Evolutionary conservation across 2,113 vertebrate species (phyloP).

Genomic region (Macaca nemestrina): DNA sequence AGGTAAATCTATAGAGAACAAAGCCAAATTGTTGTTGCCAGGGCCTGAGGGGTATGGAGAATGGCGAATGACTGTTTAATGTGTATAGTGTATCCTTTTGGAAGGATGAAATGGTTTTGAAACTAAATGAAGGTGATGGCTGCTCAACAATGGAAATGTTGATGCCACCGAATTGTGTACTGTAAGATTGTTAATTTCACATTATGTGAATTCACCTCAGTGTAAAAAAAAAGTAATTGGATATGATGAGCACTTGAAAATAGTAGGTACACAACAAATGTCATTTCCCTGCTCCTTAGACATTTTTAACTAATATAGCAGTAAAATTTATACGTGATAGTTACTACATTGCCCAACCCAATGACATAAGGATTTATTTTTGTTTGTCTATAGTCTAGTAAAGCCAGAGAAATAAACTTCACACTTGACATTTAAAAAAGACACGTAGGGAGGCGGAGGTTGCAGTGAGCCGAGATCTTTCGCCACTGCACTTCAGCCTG

Average conservation of each 20-base stretch:
- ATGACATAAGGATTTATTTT: constrained; percentile 1
- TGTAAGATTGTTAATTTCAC: not conserved
- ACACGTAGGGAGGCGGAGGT: not conserved
- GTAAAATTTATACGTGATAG: not conserved
- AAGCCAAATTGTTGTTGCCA: not conserved
- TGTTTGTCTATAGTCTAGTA: not conserved
- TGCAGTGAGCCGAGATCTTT: too few relatives aligned
- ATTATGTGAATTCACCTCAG: not conserved
- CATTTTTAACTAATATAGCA: not conserved
- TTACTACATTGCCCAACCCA: not conserved
- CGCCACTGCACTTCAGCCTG: too few relatives aligned
- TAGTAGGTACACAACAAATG: not conserved
- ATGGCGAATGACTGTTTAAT: not conserved
- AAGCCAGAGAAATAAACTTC: not conserved
- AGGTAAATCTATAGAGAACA: not conserved
- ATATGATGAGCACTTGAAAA: not conserved
- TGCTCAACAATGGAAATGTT: not conserved
- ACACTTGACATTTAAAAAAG: not conserved
- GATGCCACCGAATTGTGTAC: not conserved
- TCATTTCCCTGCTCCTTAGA: not conserved
- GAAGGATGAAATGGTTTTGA: not conserved
- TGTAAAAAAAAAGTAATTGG: not conserved
- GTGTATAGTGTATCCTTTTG: not conserved
- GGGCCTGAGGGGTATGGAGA: too few relatives aligned
- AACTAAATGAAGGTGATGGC: not conserved